phyloP scores from a whole-genome alignment of 2,888 invertebrate species.

The Plebejus anna region DNA sequence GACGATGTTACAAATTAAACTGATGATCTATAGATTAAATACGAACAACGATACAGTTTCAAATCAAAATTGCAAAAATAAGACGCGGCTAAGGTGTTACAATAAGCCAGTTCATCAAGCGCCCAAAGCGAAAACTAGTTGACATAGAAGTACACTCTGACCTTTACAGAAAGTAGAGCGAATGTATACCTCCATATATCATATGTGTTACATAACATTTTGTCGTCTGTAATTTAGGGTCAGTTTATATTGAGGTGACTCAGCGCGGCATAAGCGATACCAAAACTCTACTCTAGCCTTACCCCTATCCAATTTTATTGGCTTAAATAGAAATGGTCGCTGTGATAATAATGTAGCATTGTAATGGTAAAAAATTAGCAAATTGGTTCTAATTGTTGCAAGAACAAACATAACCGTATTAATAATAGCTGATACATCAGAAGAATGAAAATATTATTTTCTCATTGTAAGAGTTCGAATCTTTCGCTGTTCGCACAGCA shows the following conservation, averaged over 20 bases:
- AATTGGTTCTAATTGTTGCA: too few relatives aligned
- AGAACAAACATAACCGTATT: too few relatives aligned
- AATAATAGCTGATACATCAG: too few relatives aligned
- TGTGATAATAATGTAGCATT: too few relatives aligned
- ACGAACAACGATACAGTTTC: too few relatives aligned
- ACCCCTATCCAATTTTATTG: not conserved
- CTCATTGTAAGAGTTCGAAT: too few relatives aligned
- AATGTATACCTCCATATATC: constrained; percentile 10
- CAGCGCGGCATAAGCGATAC: not conserved
- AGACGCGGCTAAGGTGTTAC: not conserved
- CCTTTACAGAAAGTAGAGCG: constrained; percentile 27
- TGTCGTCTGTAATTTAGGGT: constrained; percentile 19
- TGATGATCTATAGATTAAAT: too few relatives aligned
- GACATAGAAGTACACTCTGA: constrained; percentile 25
- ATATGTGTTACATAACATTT: constrained; percentile 27
- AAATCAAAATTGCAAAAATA: not conserved
- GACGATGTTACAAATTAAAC: too few relatives aligned
- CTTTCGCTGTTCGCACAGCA: too few relatives aligned
- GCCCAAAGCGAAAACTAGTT: constrained; percentile 27
- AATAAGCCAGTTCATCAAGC: constrained; percentile 19
- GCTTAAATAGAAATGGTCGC: too few relatives aligned
- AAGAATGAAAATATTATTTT: too few relatives aligned
- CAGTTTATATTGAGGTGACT: not conserved
- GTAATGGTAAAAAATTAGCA: too few relatives aligned
- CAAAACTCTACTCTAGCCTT: not conserved